Evolutionary conservation across 2,888 invertebrate genomes (phyloP), one percentile per base, ranked within the genome.

Genomic region (Netelia fuscicornis): DNA sequence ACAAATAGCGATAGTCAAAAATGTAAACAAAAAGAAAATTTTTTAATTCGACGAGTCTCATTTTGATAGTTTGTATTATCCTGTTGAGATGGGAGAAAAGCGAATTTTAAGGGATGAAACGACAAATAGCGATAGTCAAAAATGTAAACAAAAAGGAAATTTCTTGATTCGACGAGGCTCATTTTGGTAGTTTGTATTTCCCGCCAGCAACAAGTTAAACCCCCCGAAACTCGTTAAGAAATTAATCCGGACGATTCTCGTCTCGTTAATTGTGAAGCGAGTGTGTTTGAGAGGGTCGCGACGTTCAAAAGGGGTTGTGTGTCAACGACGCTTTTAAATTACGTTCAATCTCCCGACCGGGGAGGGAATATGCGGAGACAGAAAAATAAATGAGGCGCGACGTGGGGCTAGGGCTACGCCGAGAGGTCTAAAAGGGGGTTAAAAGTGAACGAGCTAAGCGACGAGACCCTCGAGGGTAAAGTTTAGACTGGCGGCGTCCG

Each of bases 381-480:
- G 25, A 58, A 77, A 72, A 80, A 74, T 75, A 76, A 81, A 81
- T 84, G 81, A 77, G 67, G 67, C 54, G 71, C 25, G 48, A 75
- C 17, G 42, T 23, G 37, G 13, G 23, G 20, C 10, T 10, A 37
- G 9, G 17, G 23, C 25, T 25, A 25, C 1, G 25, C 58, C n/a
- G 37, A 71, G 48, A 56, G 84, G 30, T 30, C 30, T 37, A 75
- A 81, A 65, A 65, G 72, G 70, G 77, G 75, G 74, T 37, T 68
- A 70, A 78, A 78, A 25, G 25, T 70, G 65, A 54, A 11, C 52
- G 75, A 56, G 65, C 30, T 76, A 75, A 68, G 77, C 20, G 65
- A 79, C 17, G 65, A 65, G 78, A 52, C 75, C 25, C 70, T 20
- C 58, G 58, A 9, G 60, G 17, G 62, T 25, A 52, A 71, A 79